Evolutionary conservation across 2,888 invertebrate genomes (phyloP), one percentile per base, ranked within the genome.

Genomic region (Metacarcinus magister): DNA sequence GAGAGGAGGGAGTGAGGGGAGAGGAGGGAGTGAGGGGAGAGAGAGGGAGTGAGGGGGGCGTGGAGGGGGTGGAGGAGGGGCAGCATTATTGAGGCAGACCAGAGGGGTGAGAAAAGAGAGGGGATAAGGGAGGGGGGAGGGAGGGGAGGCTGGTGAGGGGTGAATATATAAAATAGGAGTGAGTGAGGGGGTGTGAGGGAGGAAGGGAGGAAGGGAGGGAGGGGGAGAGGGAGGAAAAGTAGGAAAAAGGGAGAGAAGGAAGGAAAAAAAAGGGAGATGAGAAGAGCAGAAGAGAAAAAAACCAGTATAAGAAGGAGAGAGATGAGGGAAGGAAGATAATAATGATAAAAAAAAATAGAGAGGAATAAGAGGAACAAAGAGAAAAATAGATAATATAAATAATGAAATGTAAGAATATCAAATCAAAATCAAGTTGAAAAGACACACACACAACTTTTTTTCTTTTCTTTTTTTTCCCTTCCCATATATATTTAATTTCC

Each of bases 91-190:
- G 67, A 67, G 67, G 67, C n/a, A 67, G 67, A n/a, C n/a, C n/a
- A 44, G 89, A 89, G 44, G 89, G 89, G 89, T 16, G 44, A 89
- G 89, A 28, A 89, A 16, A 32, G 89, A 89, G 89, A 19, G 44
- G 39, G 39, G 39, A 23, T 8, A 13, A 54, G 67, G 67, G 67
- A 19, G 67, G 89, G 89, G 54, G 60, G 32, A 10, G 93, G 54
- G 60, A 54, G 32, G 32, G 54, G 48, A 48, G 60, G n/a, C 28
- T 93, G 32, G 46, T n/a, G 16, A 67, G 16, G 93, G 19, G 32
- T 13, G 93, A 67, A 43, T 23, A 54, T 39, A 32, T 19, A 60
- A 93, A 32, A 39, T 13, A 23, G 93, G 39, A 39, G 28, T 19
- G 43, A 32, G 75, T 67, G 43, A n/a, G 67, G 16, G 93, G 23